Percentiles rank a stretch among this genome's conserved stretches.
Evolutionary conservation across 2,888 invertebrate genomes (phyloP).

Genomic region (Alloplasta piceator): DNA sequence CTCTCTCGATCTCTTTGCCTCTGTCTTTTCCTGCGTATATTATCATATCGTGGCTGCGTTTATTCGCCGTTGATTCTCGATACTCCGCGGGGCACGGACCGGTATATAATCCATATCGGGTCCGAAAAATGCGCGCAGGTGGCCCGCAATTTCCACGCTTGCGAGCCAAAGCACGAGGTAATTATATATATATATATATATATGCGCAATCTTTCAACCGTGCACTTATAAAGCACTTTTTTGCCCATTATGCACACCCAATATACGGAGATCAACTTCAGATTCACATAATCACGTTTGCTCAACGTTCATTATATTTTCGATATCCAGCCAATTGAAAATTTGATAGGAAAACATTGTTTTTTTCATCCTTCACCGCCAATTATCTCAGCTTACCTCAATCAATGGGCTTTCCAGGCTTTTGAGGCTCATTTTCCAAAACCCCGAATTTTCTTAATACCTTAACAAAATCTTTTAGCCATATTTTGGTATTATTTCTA

Average conservation of each 20-base stretch:
- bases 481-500: no score
- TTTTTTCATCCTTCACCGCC: no score
- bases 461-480: no score
- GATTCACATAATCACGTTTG: slow-evolving; percentile 23
- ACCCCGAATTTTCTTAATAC: no score
- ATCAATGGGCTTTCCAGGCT: no score
- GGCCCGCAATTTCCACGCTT: slow-evolving; percentile 51
- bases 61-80: slow-evolving; percentile 34
- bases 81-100: slow-evolving; percentile 59
- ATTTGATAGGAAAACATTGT: no score
- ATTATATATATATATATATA: slow-evolving; percentile 7
- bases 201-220: not conserved
- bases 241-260: slow-evolving; percentile 36
- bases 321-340: not conserved
- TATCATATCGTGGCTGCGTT: slow-evolving; percentile 32
- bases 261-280: slow-evolving; percentile 21
- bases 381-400: no score
- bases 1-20: slow-evolving; percentile 15
- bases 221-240: not conserved
- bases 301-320: not conserved
- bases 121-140: slow-evolving; percentile 66
- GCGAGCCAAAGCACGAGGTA: not conserved
- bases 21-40: slow-evolving; percentile 47
- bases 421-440: no score
- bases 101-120: slow-evolving; percentile 69